These are phyloP conservation scores for Polypedilum pembai DNA, from an alignment of 1,140 invertebrate genomes.

Conservation along the genomic window DNA sequence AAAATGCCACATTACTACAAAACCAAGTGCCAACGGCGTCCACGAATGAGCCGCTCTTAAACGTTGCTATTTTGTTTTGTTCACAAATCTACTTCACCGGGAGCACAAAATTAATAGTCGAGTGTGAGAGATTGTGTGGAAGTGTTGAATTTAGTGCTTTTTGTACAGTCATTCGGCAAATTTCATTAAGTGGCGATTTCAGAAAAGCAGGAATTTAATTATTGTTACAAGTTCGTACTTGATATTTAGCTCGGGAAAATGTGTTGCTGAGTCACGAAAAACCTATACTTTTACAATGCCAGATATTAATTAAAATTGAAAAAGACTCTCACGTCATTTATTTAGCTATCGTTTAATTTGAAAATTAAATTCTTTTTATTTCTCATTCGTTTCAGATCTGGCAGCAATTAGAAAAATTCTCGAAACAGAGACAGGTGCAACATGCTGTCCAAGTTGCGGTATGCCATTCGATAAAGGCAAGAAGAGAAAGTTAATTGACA, in stretches of 20 bases:
- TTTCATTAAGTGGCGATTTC: neutral
- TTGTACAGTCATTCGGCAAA: neutral
- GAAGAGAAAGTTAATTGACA: slow-evolving; percentile 85
- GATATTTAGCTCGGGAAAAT: neutral
- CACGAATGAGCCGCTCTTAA: neutral
- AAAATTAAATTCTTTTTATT: neutral
- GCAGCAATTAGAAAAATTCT: slow-evolving; percentile 53
- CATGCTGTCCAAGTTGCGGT: slow-evolving; percentile 70
- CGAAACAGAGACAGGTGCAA: slow-evolving; percentile 47
- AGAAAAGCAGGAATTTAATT: neutral
- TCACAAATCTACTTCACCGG: slow-evolving; percentile 11
- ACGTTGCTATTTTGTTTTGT: neutral
- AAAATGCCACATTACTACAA: neutral
- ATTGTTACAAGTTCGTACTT: neutral
- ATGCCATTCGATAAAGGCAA: slow-evolving; percentile 94
- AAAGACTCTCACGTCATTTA: neutral
- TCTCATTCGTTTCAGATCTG: slow-evolving; percentile 55
- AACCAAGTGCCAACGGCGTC: neutral
- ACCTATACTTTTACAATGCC: neutral
- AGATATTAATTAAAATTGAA: neutral
- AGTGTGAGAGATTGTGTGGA: neutral
- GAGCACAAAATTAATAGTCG: neutral
- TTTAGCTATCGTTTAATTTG: neutral
- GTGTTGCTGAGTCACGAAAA: neutral
- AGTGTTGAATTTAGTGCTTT: neutral